phyloP scores from a whole-genome alignment of 1,140 invertebrate genomes.

The Rhizoglyphus robini region DNA sequence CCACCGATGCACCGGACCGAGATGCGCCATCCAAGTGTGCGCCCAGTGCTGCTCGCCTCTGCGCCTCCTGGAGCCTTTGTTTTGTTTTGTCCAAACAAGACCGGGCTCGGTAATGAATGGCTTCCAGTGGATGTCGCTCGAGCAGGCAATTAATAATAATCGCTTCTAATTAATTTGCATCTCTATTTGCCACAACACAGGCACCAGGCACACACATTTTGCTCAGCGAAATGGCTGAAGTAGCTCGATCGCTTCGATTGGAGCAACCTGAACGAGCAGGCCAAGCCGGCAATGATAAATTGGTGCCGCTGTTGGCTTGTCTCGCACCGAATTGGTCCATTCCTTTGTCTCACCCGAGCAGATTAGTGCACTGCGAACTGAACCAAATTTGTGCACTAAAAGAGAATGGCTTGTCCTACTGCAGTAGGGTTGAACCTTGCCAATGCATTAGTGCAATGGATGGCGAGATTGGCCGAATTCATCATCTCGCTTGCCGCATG shows the following conservation, averaged over 20 bases:
- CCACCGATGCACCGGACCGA: background rate
- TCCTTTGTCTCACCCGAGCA: background rate
- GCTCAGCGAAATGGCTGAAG: no score
- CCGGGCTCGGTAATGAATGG: background rate
- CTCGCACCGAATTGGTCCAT: background rate
- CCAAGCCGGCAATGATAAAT: background rate
- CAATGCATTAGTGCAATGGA: no score
- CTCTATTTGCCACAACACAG: background rate
- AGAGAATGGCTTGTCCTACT: no score
- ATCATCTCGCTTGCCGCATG: no score
- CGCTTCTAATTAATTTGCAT: constrained; percentile 9
- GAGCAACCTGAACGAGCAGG: no score
- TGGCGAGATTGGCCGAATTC: no score
- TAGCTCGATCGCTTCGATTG: no score
- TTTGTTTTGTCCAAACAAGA: background rate
- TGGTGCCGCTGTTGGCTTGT: background rate
- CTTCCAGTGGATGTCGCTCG: background rate
- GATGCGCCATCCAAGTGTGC: no score
- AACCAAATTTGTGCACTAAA: background rate
- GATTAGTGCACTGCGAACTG: background rate
- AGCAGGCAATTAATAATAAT: constrained; percentile 12
- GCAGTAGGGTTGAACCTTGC: no score
- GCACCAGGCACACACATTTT: no score
- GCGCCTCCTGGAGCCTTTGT: background rate
- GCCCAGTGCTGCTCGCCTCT: no score